Evolutionary conservation across 2,888 invertebrate species (phyloP).

Genomic region (Leistus spinibarbis): DNA sequence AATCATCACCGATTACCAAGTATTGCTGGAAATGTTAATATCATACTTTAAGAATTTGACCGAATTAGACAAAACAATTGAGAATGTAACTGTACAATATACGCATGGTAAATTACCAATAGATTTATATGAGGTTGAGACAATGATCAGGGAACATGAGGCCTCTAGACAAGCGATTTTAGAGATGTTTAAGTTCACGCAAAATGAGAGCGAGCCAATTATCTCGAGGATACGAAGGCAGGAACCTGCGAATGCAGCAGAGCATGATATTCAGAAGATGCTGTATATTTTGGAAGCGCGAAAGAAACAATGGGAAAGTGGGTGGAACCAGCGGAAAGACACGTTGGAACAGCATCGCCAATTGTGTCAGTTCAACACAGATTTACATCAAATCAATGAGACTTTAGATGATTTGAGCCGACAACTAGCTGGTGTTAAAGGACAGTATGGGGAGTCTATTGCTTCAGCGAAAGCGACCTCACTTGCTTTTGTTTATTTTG

Average conservation of each 20-base stretch:
- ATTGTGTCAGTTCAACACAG: slow-evolving; percentile 70
- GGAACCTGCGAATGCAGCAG: slow-evolving; percentile 70
- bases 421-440: slow-evolving; percentile 68
- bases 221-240: slow-evolving; percentile 68
- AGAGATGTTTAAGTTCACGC: slow-evolving; percentile 69
- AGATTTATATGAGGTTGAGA: slow-evolving; percentile 61
- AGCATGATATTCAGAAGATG: slow-evolving; percentile 72
- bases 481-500: slow-evolving; percentile 74
- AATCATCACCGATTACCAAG: slow-evolving; percentile 73
- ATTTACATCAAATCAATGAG: slow-evolving; percentile 71
- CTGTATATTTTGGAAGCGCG: slow-evolving; percentile 66
- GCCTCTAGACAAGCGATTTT: slow-evolving; percentile 67
- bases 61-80: slow-evolving; percentile 67
- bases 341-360: slow-evolving; percentile 68
- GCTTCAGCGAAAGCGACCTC: slow-evolving; percentile 73
- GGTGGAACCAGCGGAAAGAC: slow-evolving; percentile 65
- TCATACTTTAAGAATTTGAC: slow-evolving; percentile 72
- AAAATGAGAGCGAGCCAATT: slow-evolving; percentile 71
- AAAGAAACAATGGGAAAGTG: slow-evolving; percentile 67
- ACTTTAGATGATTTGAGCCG: slow-evolving; percentile 71
- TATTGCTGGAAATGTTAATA: slow-evolving; percentile 71
- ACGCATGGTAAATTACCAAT: slow-evolving; percentile 54
- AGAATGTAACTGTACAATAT: slow-evolving; percentile 61
- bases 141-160: slow-evolving; percentile 67
- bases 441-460: slow-evolving; percentile 75